A percentile compares a stretch with the other conserved stretches of the same genome.
These are phyloP conservation scores for Drosophila glabriapex DNA, from an alignment of 2,888 invertebrate species.

Conservation along the genomic window DNA sequence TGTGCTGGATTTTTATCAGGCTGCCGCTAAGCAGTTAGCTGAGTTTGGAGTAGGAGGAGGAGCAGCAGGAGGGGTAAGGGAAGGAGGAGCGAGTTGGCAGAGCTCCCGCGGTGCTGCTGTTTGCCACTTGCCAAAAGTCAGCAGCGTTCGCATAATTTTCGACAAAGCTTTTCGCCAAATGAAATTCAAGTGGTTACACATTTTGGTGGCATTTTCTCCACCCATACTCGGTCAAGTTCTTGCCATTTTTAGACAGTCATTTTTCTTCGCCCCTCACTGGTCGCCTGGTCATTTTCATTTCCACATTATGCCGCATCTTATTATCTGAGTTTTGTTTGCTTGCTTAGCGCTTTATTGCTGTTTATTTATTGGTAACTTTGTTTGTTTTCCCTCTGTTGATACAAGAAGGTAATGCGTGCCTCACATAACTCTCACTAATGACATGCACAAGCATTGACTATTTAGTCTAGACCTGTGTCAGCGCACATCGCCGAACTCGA, in stretches of 20 bases:
- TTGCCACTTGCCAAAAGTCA: conserved; percentile 76
- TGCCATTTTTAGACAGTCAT: conserved; percentile 59
- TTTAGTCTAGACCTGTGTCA: conserved; percentile 16
- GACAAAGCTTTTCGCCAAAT: conserved; percentile 84
- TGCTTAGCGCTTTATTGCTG: conserved; percentile 50
- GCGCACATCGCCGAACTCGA: background rate
- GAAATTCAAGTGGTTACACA: conserved; percentile 82
- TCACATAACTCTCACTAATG: conserved; percentile 44
- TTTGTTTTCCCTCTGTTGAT: conserved; percentile 43
- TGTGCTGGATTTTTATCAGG: conserved; percentile 78
- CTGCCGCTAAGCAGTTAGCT: conserved; percentile 75
- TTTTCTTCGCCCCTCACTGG: conserved; percentile 49
- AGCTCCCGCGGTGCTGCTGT: conserved; percentile 56
- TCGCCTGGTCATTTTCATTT: conserved; percentile 67
- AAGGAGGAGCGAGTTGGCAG: conserved; percentile 11
- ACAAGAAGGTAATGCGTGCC: conserved; percentile 59
- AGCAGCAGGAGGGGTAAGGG: background rate
- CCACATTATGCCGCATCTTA: conserved; percentile 80
- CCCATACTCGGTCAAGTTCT: conserved; percentile 14
- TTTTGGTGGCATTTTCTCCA: conserved; percentile 45
- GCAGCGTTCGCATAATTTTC: conserved; percentile 81
- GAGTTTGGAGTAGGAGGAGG: conserved; percentile 10
- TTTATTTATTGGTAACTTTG: conserved; percentile 56
- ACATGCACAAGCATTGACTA: conserved; percentile 16
- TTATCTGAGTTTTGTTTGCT: conserved; percentile 73